A percentile compares a stretch with the other conserved stretches of the same genome.
These are phyloP conservation scores for Micrastur ruficollis DNA, from an alignment of 2,797 vertebrate genomes.

Conservation along the genomic window DNA sequence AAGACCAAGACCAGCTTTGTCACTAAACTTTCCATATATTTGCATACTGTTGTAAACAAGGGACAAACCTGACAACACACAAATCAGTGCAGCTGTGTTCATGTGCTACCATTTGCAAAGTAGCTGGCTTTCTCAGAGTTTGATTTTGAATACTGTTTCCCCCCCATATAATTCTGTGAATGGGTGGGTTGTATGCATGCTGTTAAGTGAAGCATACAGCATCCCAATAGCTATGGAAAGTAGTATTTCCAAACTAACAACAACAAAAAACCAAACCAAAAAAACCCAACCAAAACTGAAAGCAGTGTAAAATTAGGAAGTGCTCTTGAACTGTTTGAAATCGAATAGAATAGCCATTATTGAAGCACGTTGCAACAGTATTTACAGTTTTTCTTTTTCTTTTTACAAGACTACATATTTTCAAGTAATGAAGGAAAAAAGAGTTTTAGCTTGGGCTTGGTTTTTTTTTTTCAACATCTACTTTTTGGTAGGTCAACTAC, in stretches of 20 bases:
- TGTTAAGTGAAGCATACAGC: background rate
- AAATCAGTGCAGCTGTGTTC: background rate
- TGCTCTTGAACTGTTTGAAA: conserved; percentile 9
- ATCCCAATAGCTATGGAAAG: conserved; percentile 9
- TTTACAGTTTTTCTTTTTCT: background rate
- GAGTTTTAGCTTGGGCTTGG: background rate
- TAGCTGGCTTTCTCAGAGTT: background rate
- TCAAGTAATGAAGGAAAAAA: background rate
- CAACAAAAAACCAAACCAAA: background rate
- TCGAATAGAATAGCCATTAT: background rate
- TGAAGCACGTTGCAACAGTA: background rate
- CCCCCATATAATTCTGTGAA: background rate
- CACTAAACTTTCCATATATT: background rate
- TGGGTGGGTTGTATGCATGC: background rate
- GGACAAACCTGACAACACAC: background rate
- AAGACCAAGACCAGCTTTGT: background rate
- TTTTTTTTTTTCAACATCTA: background rate
- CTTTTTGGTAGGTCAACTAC: background rate
- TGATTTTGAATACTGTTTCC: background rate
- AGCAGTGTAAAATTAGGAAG: conserved; percentile 32
- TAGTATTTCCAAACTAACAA: background rate
- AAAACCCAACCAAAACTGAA: no score
- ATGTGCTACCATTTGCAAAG: background rate
- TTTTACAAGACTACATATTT: background rate
- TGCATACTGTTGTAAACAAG: background rate